A percentile compares a stretch with the other conserved stretches of the same genome.
Evolutionary conservation across 1,140 invertebrate genomes (phyloP).

Genomic region (Drosophila novamexicana): DNA sequence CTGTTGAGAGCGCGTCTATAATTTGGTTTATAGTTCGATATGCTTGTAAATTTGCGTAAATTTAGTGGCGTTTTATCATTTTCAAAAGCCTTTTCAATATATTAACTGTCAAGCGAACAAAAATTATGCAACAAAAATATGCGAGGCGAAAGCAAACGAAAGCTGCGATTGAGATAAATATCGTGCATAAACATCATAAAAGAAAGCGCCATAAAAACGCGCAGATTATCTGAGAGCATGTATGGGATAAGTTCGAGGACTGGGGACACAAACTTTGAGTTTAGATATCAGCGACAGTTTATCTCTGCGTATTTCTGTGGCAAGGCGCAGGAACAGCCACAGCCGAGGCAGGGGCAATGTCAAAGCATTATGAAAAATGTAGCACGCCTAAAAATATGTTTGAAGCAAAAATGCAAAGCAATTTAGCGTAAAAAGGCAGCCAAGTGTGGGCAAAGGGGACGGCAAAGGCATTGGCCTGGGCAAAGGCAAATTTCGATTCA

Average conservation of each 20-base stretch:
- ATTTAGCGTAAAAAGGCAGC: slow-evolving; percentile 66
- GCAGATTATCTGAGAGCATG: slow-evolving; percentile 46
- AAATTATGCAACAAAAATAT: slow-evolving; percentile 48
- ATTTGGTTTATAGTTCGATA: slow-evolving; percentile 40
- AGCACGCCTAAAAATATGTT: slow-evolving; percentile 70
- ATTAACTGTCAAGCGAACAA: slow-evolving; percentile 53
- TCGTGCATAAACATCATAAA: slow-evolving; percentile 71
- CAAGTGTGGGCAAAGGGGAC: background rate
- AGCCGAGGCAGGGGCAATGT: slow-evolving; percentile 21
- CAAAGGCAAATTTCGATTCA: slow-evolving; percentile 47
- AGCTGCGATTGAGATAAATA: slow-evolving; percentile 64
- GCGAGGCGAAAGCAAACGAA: slow-evolving; percentile 24
- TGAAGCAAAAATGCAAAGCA: slow-evolving; percentile 57
- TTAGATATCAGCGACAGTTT: slow-evolving; percentile 66
- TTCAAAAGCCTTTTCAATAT: slow-evolving; percentile 53
- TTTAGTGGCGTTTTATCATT: slow-evolving; percentile 45
- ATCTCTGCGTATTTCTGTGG: slow-evolving; percentile 46
- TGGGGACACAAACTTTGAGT: slow-evolving; percentile 40
- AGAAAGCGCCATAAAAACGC: slow-evolving; percentile 61
- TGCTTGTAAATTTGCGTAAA: slow-evolving; percentile 50
- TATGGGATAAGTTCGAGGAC: slow-evolving; percentile 11
- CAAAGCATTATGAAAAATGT: slow-evolving; percentile 71
- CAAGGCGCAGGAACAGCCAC: background rate
- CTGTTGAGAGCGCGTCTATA: slow-evolving; percentile 19
- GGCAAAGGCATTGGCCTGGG: slow-evolving; percentile 7